Conservation (phyloP, 2,888 invertebrate genomes). For the Apoda limacodes region DNA sequence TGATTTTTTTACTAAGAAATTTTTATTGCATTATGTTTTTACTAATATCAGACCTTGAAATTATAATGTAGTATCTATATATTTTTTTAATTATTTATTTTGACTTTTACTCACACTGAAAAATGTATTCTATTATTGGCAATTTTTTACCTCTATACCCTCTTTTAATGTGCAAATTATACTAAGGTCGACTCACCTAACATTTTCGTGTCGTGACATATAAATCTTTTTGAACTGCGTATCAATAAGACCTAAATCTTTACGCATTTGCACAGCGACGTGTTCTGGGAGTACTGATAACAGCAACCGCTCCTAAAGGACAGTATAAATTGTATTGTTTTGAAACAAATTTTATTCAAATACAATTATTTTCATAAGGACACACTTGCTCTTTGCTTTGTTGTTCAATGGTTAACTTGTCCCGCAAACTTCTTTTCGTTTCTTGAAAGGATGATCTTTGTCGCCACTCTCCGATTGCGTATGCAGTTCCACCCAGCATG, state of each 20-base stretch:
- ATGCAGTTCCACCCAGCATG: constrained; percentile 73
- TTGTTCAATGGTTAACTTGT: constrained; percentile 93
- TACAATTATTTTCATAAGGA: constrained; percentile 1
- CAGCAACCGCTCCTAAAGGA: constrained; percentile 88
- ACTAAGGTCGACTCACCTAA: constrained; percentile 74
- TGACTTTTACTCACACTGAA: too few species aligned
- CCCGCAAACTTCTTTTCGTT: constrained; percentile 90
- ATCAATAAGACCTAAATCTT: constrained; percentile 91
- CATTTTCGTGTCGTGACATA: constrained; percentile 97
- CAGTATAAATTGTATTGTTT: not conserved
- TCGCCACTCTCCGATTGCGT: constrained; percentile 84
- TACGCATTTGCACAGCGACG: constrained; percentile 96
- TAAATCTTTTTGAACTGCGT: constrained; percentile 98
- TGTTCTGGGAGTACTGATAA: constrained; percentile 95
- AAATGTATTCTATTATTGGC: too few species aligned
- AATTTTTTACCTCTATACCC: not conserved
- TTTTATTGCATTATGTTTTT: too few species aligned
- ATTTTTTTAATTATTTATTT: too few species aligned
- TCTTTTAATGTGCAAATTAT: too few species aligned
- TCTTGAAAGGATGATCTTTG: constrained; percentile 90
- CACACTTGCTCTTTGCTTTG: constrained; percentile 91
- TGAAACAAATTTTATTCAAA: too few species aligned
- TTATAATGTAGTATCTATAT: too few species aligned
- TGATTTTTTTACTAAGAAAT: too few species aligned
- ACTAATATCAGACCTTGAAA: too few species aligned